These are phyloP conservation scores for Trididemnum nubilum DNA, from an alignment of 23 tunicate genomes.

Conservation along the genomic window DNA sequence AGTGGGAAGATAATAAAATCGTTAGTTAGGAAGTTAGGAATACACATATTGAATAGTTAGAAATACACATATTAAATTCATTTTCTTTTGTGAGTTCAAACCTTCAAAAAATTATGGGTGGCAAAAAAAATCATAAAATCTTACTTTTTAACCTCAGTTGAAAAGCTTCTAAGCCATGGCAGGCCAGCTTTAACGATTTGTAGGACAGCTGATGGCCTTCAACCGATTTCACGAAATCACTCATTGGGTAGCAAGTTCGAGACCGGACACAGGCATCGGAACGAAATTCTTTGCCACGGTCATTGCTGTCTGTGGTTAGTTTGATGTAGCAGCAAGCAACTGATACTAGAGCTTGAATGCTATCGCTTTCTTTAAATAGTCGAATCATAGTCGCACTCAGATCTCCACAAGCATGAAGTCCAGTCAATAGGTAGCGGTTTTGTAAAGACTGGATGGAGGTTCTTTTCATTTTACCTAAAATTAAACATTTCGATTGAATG, in stretches of 20 bases:
- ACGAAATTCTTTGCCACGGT: neutral
- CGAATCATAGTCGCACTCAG: conserved; percentile 85
- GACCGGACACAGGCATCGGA: neutral
- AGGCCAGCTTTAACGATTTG: conserved; percentile 47
- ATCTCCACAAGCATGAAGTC: conserved; percentile 95
- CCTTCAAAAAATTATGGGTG: no score
- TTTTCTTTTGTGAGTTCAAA: no score
- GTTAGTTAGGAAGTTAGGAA: no score
- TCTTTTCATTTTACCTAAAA: no score
- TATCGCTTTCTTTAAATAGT: conserved; percentile 47
- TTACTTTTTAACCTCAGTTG: conserved; percentile 11
- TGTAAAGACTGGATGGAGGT: neutral
- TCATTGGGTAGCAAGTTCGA: conserved; percentile 60
- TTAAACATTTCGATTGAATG: no score
- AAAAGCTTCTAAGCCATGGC: conserved; percentile 66
- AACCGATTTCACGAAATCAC: conserved; percentile 30
- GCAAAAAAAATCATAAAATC: no score
- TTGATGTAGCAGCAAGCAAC: conserved; percentile 95
- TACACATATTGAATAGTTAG: no score
- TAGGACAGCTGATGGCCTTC: conserved; percentile 42
- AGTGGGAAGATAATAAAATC: no score
- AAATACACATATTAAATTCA: no score
- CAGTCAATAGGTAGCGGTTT: conserved; percentile 41
- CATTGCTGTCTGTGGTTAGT: conserved; percentile 24
- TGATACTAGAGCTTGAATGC: conserved; percentile 55